Base-by-base conservation (phyloP, 2,113 vertebrate genomes). In the Mus musculus region DNA sequence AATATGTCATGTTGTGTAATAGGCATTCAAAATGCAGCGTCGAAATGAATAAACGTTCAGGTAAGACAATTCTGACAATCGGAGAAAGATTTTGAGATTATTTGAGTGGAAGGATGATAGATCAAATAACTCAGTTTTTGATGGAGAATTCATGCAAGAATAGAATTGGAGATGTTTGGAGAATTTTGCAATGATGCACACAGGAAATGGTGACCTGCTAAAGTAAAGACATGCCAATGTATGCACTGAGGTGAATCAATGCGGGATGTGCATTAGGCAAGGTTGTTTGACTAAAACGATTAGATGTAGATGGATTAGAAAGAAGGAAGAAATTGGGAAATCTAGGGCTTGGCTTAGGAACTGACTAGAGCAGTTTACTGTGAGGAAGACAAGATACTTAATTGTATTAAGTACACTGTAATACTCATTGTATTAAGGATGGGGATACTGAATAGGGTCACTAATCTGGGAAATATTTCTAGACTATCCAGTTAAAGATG, bases 111-210 rank as follows among this genome's bases (percentile, higher is more conserved):
- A 49, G 4, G 22, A 81, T 30, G 13, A 73, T 90, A 12, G 69
- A 69, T 78, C 26, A 90, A 92, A 71, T 63, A 76, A 93, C 63
- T 75, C 30, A n/a, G 5, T 46, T 93, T 93, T 95, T 52, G 59
- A 67, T 69, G 85, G n/a, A 24, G 71, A 12, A 2, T 59, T 82
- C 16, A 77, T 17, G 5, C 22, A 46, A 46, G 71, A 54, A 77
- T 72, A 46, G 36, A 7, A 89, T 28, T 73, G 14, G 26, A 67
- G 22, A 76, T 52, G 4, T 88, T 52, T 84, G 54, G 24, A 95
- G 88, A 93, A 19, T 13, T 67, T 26, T 56, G 11, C 54, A 82
- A 49, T 28, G 46, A 17, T 54, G 19, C n/a, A 93, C 65, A 22
- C 17, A 94, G 20, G 46, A 69, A 33, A 61, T 54, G 6, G 30